Conservation (phyloP, 2,113 vertebrate genomes). For the Mustelus asterias region DNA sequence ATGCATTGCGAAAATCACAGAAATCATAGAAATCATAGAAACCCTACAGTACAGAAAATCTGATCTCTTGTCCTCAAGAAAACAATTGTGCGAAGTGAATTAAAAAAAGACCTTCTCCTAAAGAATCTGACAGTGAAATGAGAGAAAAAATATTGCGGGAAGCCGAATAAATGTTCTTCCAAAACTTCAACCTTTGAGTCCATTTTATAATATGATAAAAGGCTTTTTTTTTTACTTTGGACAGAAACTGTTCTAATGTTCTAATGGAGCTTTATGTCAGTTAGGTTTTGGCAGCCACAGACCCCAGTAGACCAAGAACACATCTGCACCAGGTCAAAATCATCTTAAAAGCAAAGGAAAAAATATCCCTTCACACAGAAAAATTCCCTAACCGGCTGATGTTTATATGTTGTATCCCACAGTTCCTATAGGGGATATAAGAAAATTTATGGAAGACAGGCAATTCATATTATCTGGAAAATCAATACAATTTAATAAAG, state of each 20-base stretch:
- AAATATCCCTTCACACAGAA: conserved; percentile 7
- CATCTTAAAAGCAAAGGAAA: conserved; percentile 19
- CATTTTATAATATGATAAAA: conserved; percentile 25
- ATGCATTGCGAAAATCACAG: background rate
- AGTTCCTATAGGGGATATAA: conserved; percentile 38
- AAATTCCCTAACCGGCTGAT: conserved; percentile 21
- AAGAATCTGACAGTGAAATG: background rate
- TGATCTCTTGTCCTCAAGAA: background rate
- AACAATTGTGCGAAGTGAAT: background rate
- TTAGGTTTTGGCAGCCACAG: conserved; percentile 34
- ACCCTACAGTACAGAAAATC: too few relatives aligned
- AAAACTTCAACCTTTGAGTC: conserved; percentile 5
- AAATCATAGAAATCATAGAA: too few relatives aligned
- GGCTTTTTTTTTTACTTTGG: background rate
- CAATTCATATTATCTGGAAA: conserved; percentile 33
- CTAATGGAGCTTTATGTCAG: conserved; percentile 26
- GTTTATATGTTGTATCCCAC: conserved; percentile 23
- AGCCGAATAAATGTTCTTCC: background rate
- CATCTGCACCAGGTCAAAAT: conserved; percentile 34
- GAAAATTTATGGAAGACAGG: conserved; percentile 35
- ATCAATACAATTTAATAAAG: conserved; percentile 35
- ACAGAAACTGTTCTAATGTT: background rate
- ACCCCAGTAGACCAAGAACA: conserved; percentile 26
- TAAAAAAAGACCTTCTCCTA: background rate
- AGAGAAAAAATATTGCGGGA: background rate